These are phyloP conservation scores for Xenotilapia caudafasciata DNA, from an alignment of 2,113 vertebrate genomes.

Conservation along the genomic window DNA sequence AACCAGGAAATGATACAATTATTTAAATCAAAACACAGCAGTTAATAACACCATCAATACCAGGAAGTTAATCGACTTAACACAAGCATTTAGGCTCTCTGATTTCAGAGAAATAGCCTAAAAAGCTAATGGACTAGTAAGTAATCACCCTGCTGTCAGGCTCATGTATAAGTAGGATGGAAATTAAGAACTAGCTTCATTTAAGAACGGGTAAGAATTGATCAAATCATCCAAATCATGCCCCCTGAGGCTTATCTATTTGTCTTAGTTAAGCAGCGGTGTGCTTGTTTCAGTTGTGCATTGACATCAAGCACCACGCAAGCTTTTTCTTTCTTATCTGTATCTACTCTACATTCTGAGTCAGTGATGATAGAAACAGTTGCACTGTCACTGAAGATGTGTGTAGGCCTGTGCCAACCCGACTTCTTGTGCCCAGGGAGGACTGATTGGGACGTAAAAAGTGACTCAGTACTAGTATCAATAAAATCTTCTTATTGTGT, in stretches of 20 bases:
- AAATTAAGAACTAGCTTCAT: neutral
- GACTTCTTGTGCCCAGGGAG: neutral
- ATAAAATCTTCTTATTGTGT: neutral
- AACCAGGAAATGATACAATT: neutral
- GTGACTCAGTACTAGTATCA: neutral
- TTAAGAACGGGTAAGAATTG: neutral
- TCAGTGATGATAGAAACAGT: neutral
- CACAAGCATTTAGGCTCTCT: neutral
- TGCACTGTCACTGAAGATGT: neutral
- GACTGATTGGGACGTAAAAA: neutral
- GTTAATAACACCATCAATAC: neutral
- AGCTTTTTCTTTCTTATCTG: neutral
- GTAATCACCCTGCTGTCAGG: neutral
- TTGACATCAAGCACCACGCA: neutral
- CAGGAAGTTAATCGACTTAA: neutral
- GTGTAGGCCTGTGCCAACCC: neutral
- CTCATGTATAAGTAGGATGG: neutral
- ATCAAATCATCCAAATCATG: neutral
- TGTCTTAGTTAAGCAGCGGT: accelerated
- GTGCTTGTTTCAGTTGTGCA: neutral
- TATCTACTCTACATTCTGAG: neutral
- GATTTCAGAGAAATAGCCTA: neutral
- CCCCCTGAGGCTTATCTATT: neutral
- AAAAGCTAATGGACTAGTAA: neutral
- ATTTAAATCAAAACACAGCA: neutral